Evolutionary conservation across 2,797 vertebrate species (phyloP).

Genomic region (Channa striata): DNA sequence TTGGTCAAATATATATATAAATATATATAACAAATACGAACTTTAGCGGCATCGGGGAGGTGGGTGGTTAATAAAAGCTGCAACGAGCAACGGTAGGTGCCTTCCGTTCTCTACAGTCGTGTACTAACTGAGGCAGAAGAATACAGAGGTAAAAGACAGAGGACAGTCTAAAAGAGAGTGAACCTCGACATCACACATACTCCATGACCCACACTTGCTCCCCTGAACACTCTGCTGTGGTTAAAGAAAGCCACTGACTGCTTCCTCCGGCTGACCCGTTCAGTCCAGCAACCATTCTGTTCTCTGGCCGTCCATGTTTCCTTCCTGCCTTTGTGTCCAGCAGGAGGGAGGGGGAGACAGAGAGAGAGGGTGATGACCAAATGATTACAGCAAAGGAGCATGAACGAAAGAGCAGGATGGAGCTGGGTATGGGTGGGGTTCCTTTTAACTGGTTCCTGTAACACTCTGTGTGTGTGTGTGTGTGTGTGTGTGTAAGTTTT

Average conservation of each 20-base stretch:
- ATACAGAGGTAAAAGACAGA: too few species aligned
- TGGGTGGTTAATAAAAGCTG: too few species aligned
- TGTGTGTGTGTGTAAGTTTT: slow-evolving; percentile 1
- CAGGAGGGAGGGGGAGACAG: slow-evolving; percentile 4
- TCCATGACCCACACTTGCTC: slow-evolving; percentile 9
- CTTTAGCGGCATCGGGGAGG: too few species aligned
- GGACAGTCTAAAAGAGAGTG: neutral
- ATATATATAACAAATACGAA: too few species aligned
- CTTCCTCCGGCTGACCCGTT: slow-evolving; percentile 66
- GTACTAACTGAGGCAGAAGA: too few species aligned
- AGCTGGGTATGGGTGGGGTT: slow-evolving; percentile 67
- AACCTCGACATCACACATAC: neutral
- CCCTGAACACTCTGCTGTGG: slow-evolving; percentile 28
- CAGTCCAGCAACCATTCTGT: slow-evolving; percentile 44
- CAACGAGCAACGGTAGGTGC: too few species aligned
- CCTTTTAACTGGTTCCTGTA: slow-evolving; percentile 63
- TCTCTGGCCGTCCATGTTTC: slow-evolving; percentile 63
- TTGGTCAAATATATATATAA: too few species aligned
- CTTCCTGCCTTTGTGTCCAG: slow-evolving; percentile 84
- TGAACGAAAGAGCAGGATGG: slow-evolving; percentile 72
- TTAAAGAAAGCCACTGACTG: slow-evolving; percentile 63
- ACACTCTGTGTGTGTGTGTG: slow-evolving; percentile 18
- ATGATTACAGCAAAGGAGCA: slow-evolving; percentile 66
- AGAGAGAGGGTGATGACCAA: slow-evolving; percentile 48
- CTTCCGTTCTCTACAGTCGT: too few species aligned